phyloP scores from a whole-genome alignment of 2,888 invertebrate species.

The Synergus japonicus region DNA sequence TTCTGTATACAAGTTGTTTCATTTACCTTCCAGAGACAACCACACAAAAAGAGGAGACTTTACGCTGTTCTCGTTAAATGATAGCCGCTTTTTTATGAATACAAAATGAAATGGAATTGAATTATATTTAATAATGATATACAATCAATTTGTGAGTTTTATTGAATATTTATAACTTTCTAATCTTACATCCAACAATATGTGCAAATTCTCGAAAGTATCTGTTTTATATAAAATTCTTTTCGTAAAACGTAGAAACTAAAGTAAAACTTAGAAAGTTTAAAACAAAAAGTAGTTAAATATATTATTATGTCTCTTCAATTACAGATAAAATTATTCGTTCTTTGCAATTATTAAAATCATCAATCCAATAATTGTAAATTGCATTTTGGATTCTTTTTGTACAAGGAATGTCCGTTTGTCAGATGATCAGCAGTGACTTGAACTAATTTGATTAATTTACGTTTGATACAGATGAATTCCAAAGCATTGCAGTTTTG shows the following conservation, averaged over 20 bases:
- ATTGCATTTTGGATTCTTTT: not conserved
- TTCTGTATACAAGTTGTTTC: conserved; percentile 37
- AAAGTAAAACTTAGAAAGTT: not conserved
- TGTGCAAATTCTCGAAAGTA: not conserved
- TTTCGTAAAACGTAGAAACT: too few relatives aligned
- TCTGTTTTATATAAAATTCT: too few relatives aligned
- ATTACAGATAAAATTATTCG: too few relatives aligned
- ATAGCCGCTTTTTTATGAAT: not conserved
- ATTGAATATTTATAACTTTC: not conserved
- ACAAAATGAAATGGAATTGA: not conserved
- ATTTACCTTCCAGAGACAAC: conserved; percentile 22
- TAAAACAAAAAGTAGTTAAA: too few relatives aligned
- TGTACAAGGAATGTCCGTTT: too few relatives aligned
- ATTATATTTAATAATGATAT: not conserved
- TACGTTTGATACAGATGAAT: not conserved
- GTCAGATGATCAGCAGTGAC: not conserved
- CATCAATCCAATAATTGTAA: not conserved
- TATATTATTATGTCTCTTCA: too few relatives aligned
- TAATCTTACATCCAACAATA: not conserved
- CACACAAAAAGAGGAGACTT: conserved; percentile 17
- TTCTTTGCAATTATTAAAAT: not conserved
- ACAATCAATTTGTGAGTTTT: not conserved
- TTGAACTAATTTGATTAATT: not conserved
- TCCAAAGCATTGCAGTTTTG: not conserved
- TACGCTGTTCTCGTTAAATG: conserved; percentile 3